A percentile compares a stretch with the other conserved stretches of the same genome.
Evolutionary conservation across 2,797 vertebrate genomes (phyloP).

Genomic region (Botia kubotai): DNA sequence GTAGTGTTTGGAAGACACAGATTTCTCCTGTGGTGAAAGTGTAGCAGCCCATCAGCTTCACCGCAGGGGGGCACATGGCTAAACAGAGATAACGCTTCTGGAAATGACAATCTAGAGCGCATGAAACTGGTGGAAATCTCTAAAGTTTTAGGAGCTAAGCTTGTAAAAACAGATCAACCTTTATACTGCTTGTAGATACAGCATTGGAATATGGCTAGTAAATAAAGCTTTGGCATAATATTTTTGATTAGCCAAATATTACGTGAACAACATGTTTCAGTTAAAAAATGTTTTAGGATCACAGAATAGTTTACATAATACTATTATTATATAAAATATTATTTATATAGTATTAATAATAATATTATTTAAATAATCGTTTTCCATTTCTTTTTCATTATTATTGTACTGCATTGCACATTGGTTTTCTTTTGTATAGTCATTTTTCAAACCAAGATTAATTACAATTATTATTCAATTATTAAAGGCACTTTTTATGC

Average conservation of each 20-base stretch:
- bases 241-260: no score
- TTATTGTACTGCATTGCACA: neutral
- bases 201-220: no score
- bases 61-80: slow-evolving; percentile 26
- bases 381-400: neutral
- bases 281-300: no score
- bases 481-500: neutral
- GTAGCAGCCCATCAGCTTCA: slow-evolving; percentile 38
- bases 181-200: neutral
- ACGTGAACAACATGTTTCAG: no score
- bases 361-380: no score
- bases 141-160: slow-evolving; percentile 6
- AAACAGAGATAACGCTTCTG: slow-evolving; percentile 40
- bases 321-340: no score
- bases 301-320: neutral
- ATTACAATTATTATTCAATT: neutral
- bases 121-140: slow-evolving; percentile 1
- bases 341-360: no score
- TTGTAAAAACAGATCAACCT: neutral
- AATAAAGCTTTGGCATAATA: no score
- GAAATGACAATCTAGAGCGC: slow-evolving; percentile 28
- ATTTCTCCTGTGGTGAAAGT: slow-evolving; percentile 30
- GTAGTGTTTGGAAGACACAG: slow-evolving; percentile 9
- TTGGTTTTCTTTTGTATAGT: no score
- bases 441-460: neutral